Evolutionary conservation across 2,888 invertebrate genomes (phyloP).

Genomic region (Stictocephala bisonia): DNA sequence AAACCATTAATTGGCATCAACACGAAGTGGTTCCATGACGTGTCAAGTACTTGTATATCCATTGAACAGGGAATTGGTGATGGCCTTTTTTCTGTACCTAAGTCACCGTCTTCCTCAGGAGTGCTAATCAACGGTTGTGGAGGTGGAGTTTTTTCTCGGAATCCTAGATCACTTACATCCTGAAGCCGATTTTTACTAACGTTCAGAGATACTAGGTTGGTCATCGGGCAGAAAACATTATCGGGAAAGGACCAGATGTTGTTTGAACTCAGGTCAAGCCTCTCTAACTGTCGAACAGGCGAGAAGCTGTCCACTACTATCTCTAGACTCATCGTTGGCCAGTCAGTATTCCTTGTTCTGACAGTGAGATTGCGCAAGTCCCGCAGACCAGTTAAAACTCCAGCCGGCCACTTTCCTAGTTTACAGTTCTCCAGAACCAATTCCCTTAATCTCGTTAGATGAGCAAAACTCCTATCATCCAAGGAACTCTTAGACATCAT

Average conservation of each 20-base stretch:
- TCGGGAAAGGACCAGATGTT: slow-evolving; percentile 92
- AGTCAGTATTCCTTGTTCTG: slow-evolving; percentile 84
- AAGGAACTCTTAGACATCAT: slow-evolving; percentile 83
- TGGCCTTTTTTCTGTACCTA: slow-evolving; percentile 60
- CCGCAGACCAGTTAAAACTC: slow-evolving; percentile 81
- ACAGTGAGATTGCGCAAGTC: slow-evolving; percentile 88
- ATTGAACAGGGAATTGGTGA: slow-evolving; percentile 71
- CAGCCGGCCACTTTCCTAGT: slow-evolving; percentile 83
- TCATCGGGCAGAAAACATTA: slow-evolving; percentile 84
- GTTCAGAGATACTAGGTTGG: slow-evolving; percentile 82
- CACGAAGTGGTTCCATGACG: slow-evolving; percentile 87
- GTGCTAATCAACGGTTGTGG: slow-evolving; percentile 75
- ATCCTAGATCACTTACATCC: slow-evolving; percentile 88
- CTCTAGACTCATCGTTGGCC: slow-evolving; percentile 87
- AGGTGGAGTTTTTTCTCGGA: slow-evolving; percentile 75
- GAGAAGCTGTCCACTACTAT: slow-evolving; percentile 82
- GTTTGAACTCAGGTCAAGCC: slow-evolving; percentile 86
- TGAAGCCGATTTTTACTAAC: slow-evolving; percentile 89
- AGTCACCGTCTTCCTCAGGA: slow-evolving; percentile 66
- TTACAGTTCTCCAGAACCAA: slow-evolving; percentile 89
- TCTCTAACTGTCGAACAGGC: slow-evolving; percentile 79
- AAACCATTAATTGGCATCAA: slow-evolving; percentile 86
- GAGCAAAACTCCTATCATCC: slow-evolving; percentile 81
- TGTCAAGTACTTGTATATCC: slow-evolving; percentile 85
- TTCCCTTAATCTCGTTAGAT: slow-evolving; percentile 82